Conservation (phyloP, 2,888 invertebrate genomes). For the Andrena haemorrhoa region DNA sequence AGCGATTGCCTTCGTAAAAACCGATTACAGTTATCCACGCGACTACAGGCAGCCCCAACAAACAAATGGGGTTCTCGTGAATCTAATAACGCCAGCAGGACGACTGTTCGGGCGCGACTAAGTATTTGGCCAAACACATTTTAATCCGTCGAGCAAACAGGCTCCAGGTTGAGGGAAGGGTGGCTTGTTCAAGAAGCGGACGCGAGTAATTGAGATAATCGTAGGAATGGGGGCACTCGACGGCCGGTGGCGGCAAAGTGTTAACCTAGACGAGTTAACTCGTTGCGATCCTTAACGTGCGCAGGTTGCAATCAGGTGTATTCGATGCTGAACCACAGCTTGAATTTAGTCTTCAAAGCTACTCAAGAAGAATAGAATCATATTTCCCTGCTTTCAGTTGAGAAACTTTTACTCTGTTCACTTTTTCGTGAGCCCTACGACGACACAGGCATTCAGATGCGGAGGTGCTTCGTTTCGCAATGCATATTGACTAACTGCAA, state of each 20-base stretch:
- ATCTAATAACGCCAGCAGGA: conserved; percentile 65
- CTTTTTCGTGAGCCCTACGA: background rate
- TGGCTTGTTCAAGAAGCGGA: conserved; percentile 53
- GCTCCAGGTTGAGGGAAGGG: conserved; percentile 9
- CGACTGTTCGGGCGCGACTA: conserved; percentile 75
- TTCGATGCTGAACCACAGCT: conserved; percentile 8
- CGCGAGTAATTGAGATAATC: conserved; percentile 55
- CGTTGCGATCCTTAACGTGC: conserved; percentile 19
- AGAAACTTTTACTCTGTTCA: background rate
- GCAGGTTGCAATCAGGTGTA: conserved; percentile 34
- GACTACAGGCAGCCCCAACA: conserved; percentile 25
- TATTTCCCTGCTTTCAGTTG: too few relatives aligned
- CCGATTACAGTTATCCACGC: conserved; percentile 21
- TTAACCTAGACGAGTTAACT: conserved; percentile 31
- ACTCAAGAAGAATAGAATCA: too few relatives aligned
- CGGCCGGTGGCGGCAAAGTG: conserved; percentile 30
- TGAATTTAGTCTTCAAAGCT: background rate
- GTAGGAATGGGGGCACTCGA: conserved; percentile 22
- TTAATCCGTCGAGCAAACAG: conserved; percentile 78
- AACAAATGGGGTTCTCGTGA: conserved; percentile 62
- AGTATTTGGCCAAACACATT: conserved; percentile 81
- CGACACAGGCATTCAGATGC: too few relatives aligned
- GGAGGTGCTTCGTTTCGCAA: too few relatives aligned
- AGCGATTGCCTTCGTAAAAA: conserved; percentile 10
- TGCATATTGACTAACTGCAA: too few relatives aligned